phyloP scores from a whole-genome alignment of 1,140 invertebrate genomes.

The Eciton burchellii region DNA sequence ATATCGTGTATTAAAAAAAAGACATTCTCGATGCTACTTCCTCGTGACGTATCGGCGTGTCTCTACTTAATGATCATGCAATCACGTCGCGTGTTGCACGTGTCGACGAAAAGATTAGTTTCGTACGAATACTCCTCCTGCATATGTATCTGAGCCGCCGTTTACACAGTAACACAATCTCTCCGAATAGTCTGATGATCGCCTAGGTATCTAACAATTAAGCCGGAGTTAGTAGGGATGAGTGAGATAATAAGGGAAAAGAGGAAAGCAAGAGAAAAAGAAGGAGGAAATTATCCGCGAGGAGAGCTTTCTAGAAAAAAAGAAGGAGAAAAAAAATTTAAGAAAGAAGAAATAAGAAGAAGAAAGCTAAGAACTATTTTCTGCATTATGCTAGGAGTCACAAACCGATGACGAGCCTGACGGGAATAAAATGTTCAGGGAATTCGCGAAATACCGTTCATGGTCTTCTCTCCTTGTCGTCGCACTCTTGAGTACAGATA shows the following conservation, averaged over 20 bases:
- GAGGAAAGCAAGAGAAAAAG: conserved; percentile 57
- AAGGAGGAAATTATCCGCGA: conserved; percentile 68
- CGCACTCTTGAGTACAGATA: conserved; percentile 68
- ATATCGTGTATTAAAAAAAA: conserved; percentile 61
- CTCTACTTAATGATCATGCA: conserved; percentile 41
- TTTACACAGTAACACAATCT: conserved; percentile 56
- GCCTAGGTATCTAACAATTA: conserved; percentile 67
- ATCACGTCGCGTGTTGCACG: conserved; percentile 48
- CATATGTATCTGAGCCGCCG: conserved; percentile 44
- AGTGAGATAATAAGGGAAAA: conserved; percentile 53
- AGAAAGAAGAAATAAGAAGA: conserved; percentile 40
- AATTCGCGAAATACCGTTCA: neutral
- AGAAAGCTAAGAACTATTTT: conserved; percentile 78
- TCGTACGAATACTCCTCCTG: conserved; percentile 71
- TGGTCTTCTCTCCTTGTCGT: conserved; percentile 71
- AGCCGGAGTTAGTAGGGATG: conserved; percentile 61
- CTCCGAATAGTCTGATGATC: conserved; percentile 75
- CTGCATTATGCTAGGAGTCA: conserved; percentile 75
- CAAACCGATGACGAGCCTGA: conserved; percentile 18
- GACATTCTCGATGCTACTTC: conserved; percentile 60
- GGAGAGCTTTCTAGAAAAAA: conserved; percentile 24
- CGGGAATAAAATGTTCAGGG: conserved; percentile 45
- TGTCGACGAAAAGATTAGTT: conserved; percentile 75
- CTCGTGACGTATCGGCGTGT: conserved; percentile 63
- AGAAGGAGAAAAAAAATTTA: conserved; percentile 35